These are phyloP conservation scores for Incurvaria masculella DNA, from an alignment of 2,888 invertebrate genomes.

Conservation along the genomic window DNA sequence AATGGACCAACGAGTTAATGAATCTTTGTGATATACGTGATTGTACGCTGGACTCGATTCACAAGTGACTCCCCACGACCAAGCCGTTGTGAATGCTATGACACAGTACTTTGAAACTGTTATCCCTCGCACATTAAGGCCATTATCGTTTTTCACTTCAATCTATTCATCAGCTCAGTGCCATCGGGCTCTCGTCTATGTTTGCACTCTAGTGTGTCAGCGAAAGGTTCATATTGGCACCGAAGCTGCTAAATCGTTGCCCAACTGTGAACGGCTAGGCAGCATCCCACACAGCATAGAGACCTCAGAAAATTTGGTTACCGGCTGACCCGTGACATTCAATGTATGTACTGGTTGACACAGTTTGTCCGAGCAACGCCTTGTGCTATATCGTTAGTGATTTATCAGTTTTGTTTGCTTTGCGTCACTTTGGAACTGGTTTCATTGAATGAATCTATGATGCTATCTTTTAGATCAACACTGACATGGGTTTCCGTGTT, in stretches of 20 bases:
- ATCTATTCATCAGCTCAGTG: not conserved
- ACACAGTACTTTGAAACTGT: no score
- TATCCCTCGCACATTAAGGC: not conserved
- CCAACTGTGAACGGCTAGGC: constrained; percentile 56
- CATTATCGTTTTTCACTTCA: not conserved
- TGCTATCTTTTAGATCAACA: no score
- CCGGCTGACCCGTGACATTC: constrained; percentile 37
- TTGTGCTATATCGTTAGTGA: not conserved
- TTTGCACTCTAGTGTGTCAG: not conserved
- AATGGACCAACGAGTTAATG: constrained; percentile 37
- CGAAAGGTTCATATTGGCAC: not conserved
- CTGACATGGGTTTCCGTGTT: no score
- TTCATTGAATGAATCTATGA: no score
- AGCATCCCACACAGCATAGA: constrained; percentile 49
- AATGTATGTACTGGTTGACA: constrained; percentile 8
- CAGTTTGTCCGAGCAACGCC: constrained; percentile 2
- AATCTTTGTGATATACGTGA: constrained; percentile 43
- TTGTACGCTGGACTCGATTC: not conserved
- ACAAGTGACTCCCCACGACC: not conserved
- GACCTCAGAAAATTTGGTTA: constrained; percentile 55
- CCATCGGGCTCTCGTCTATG: not conserved
- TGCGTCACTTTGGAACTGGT: no score
- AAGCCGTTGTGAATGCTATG: not conserved
- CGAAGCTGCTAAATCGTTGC: not conserved
- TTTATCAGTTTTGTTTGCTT: not conserved